Evolutionary conservation across 2,888 invertebrate species (phyloP).

Genomic region (Zonitis immaculata): DNA sequence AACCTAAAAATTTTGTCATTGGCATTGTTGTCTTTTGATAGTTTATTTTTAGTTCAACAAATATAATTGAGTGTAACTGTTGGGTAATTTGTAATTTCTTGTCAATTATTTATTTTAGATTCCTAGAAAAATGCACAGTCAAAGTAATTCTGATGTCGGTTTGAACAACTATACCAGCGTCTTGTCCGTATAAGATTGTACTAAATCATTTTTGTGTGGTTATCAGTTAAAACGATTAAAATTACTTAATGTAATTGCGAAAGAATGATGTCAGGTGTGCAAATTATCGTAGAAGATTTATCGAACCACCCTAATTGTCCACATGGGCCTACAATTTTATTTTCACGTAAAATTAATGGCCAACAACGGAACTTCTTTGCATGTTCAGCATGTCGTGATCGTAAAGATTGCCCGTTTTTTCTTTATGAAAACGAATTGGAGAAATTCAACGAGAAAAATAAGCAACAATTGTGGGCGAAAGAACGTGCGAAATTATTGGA

Average conservation of each 20-base stretch:
- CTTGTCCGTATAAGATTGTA: conserved; percentile 90
- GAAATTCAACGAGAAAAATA: conserved; percentile 43
- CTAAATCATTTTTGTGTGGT: no score
- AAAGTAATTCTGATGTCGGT: conserved; percentile 87
- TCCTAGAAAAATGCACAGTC: conserved; percentile 75
- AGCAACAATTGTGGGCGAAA: conserved; percentile 51
- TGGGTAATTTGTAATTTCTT: no score
- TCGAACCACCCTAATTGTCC: conserved; percentile 64
- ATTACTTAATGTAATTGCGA: no score
- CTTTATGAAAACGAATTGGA: conserved; percentile 52
- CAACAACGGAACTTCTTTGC: conserved; percentile 62
- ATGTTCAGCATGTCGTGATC: conserved; percentile 79
- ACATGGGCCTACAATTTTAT: conserved; percentile 74
- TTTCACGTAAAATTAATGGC: conserved; percentile 50
- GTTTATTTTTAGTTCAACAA: no score
- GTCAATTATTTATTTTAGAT: no score
- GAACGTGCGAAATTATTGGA: conserved; percentile 49
- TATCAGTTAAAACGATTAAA: no score
- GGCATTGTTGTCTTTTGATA: no score
- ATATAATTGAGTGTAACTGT: no score
- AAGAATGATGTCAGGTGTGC: conserved; percentile 46
- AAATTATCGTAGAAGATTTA: conserved; percentile 56
- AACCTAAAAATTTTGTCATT: no score
- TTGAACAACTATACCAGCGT: conserved; percentile 95
- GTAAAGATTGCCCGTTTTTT: conserved; percentile 71